Evolutionary conservation across 1,140 invertebrate species (phyloP), one percentile per base, ranked within the genome.

Genomic region (Drosophila eugracilis): DNA sequence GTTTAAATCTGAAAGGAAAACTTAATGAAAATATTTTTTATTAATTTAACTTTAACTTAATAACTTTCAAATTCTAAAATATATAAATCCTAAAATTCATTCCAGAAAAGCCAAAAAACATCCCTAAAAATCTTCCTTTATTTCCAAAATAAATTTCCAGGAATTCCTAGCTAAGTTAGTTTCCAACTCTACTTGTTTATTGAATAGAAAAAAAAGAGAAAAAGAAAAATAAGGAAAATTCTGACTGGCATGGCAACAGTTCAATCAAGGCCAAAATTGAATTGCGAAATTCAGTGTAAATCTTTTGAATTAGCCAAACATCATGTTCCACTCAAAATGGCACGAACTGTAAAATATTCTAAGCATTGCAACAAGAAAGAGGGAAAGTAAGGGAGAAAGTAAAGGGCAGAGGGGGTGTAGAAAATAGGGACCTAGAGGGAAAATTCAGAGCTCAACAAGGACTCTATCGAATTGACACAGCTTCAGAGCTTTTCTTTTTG

Each of bases 291-390:
- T 37, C 63, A 39, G 54, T 54, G 67, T 69, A 89, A 89, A 90
- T 81, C 86, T 89, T 62, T 75, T 37, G 81, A 79, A 89, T 89
- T 89, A 89, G 86, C 85, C 75, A 85, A 89, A 89, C 71, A 89
- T 85, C 86, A 89, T 89, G 85, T 89, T 78, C 62, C 70, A 76
- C 55, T 89, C 50, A 60, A 83, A 85, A 89, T 54, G 81, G 69
- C 86, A 89, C 86, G 86, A 78, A 85, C 85, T 73, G 63, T 78
- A 73, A 62, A 74, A 89, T 85, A 72, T 78, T 67, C 63, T 54
- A 75, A 55, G 45, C 37, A 47, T 71, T 44, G 37, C 28, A n/a
- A n/a, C n/a, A n/a, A n/a, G n/a, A n/a, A n/a, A n/a, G n/a, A n/a
- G n/a, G 32, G 10, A 30, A 34, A 32, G 28, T 2, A 39, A 14